Evolutionary conservation across 2,888 invertebrate genomes (phyloP).

Genomic region (Pegoplata infirma): DNA sequence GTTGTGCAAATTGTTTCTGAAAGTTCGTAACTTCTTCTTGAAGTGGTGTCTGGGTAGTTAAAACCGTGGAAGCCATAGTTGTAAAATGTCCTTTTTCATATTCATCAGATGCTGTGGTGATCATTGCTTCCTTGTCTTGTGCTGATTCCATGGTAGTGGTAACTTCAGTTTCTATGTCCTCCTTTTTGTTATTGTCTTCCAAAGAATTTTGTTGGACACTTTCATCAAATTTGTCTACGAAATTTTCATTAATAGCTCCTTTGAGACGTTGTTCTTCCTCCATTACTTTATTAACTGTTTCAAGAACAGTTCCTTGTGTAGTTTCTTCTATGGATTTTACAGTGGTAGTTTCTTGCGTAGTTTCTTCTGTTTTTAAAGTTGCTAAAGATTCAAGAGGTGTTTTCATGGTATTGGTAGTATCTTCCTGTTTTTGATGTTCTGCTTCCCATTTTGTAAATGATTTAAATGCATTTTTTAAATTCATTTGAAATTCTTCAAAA

Average conservation of each 20-base stretch:
- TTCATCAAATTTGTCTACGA: slow-evolving; percentile 6
- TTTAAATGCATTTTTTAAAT: slow-evolving; percentile 29
- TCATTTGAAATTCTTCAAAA: slow-evolving; percentile 31
- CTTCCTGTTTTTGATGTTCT: neutral
- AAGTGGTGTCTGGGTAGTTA: neutral
- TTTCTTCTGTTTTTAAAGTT: neutral
- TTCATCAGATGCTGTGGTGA: neutral
- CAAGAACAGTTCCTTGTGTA: neutral
- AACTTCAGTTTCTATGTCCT: neutral
- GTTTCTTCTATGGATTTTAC: neutral
- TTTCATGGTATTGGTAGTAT: neutral
- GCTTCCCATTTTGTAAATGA: neutral
- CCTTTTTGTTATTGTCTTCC: no score
- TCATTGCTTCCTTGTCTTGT: neutral
- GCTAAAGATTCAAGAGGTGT: no score
- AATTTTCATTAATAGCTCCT: slow-evolving; percentile 1
- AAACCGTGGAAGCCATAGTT: neutral
- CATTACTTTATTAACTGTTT: neutral
- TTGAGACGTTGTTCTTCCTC: neutral
- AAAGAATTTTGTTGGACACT: neutral
- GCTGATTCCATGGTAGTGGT: neutral
- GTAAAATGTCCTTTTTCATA: neutral
- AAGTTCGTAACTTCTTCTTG: neutral
- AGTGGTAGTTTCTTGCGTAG: neutral
- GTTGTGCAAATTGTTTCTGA: neutral